These are phyloP conservation scores for Drosophila cracens DNA, from an alignment of 2,888 invertebrate genomes.

Conservation along the genomic window DNA sequence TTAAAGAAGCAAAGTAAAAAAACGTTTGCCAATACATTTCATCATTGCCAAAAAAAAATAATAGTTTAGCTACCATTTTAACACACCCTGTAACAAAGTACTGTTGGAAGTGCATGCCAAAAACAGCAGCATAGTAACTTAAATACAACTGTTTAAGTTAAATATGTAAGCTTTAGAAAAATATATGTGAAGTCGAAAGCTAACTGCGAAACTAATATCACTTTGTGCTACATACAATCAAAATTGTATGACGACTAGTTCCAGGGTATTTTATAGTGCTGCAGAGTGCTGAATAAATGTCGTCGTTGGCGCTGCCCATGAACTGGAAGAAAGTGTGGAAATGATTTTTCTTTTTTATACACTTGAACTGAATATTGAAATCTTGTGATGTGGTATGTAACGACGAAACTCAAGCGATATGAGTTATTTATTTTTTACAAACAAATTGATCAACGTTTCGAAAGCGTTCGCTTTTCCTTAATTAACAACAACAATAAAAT, in stretches of 20 bases:
- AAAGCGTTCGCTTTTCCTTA: not conserved
- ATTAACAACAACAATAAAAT: not conserved
- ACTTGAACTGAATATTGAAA: not conserved
- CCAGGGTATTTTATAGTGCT: not conserved
- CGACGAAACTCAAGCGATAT: not conserved
- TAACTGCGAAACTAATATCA: not conserved
- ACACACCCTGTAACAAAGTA: constrained; percentile 6
- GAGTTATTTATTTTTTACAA: not conserved
- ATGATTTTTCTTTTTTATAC: not conserved
- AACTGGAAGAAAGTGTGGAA: not conserved
- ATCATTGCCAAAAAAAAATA: not conserved
- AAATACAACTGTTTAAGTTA: not conserved
- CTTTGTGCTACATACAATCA: not conserved
- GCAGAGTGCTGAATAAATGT: not conserved
- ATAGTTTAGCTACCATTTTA: not conserved
- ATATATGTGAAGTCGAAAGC: not conserved
- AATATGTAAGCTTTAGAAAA: not conserved
- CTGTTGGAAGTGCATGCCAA: not conserved
- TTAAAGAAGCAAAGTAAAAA: not conserved
- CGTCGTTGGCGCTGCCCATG: not conserved
- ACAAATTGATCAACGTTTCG: not conserved
- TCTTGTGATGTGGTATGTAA: not conserved
- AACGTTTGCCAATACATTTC: constrained; percentile 10
- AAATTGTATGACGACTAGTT: not conserved
- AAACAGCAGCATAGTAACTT: not conserved